Base-by-base conservation (phyloP, 2,888 invertebrate genomes). In the Germaria angustata region DNA sequence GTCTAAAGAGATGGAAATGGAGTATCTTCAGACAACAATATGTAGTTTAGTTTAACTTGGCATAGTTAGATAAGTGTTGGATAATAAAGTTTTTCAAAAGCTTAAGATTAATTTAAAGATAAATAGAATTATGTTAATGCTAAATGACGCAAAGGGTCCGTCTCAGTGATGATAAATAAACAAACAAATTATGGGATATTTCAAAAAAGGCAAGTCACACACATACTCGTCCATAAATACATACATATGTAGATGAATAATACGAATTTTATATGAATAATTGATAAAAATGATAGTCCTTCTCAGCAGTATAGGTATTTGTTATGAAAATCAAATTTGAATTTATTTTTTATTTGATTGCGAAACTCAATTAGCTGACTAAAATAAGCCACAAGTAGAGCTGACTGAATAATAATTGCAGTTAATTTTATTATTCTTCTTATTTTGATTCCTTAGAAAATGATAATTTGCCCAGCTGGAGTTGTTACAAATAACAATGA, bases 401-500 rank as follows among this genome's bases (percentile, higher is more conserved):
- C 24, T 34, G 34, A 46, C 24, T 59, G 57, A 57, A 71, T 71
- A 71, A 46, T 46, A 57, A 71, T 34, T 17, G 39, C 20, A 36
- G 22, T 36, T 46, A 36, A 22, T 39, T 49, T 59, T 49, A 1
- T 46, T 24, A 24, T 34, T 9, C 20, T 69, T 9, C n/a, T n/a
- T 8, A 9, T 34, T 32, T 44, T 41, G 8, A 13, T 55, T 24
- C 36, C n/a, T 46, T 32, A 22, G 11, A 28, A 15, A 44, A 44
- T 17, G 17, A 32, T 49, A 36, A 4, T 49, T 41, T 17, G 28
- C 20, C 9, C 53, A 44, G 68, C n/a, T 34, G 11, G 28, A 17
- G n/a, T n/a, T n/a, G n/a, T 22, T 39, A 6, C 22, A 9, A 22
- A 24, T 2, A 44, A 63, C 9, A 36, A 28, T 22, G 46, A 8